Evolutionary conservation across 2,888 invertebrate species (phyloP), one percentile per base, ranked within the genome.

Genomic region (Mythimna ferrago): DNA sequence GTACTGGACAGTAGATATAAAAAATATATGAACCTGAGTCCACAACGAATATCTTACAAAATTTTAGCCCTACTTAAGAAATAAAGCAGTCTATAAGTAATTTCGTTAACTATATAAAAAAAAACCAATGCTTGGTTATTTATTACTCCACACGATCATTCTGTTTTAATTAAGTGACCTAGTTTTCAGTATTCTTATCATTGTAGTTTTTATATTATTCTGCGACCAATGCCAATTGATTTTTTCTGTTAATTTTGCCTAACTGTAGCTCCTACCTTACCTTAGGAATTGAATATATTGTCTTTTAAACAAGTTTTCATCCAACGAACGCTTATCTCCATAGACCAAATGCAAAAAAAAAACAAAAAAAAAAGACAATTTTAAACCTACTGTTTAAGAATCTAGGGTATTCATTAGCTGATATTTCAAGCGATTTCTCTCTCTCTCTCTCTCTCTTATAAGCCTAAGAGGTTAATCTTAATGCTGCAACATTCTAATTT

Each of bases 141-240:
- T 3, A 53, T 51, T 56, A 64, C 66, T 67, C 62, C 26, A 54
- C 62, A 62, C 26, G 71, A 81, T 77, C 71, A 58, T 61, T 53
- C 51, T 54, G 35, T 61, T 70, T 54, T 21, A 53, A 71, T 26
- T 48, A 48, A 68, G 53, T 81, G 66, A 72, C 80, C 73, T 63
- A 60, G 68, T 72, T 82, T 35, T 66, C 21, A 21, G 56, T 67
- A 68, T 60, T 66, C 68, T 80, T 80, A 80, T 80, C 82, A 44
- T 71, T 60, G 1, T 0, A 6, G 35, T 32, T 14, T 60, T 79
- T 66, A 41, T 66, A 48, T 48, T 11, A 14, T 48, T 48, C 48
- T 48, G 38, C 62, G 26, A 38, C 44, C n/a, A 26, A 9, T 51
- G 48, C 38, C 56, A 54, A 66, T 32, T 60, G 14, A n/a, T 35